A percentile compares a stretch with the other conserved stretches of the same genome.
phyloP scores from a whole-genome alignment of 2,888 invertebrate genomes.

The Eurytoma californica region DNA sequence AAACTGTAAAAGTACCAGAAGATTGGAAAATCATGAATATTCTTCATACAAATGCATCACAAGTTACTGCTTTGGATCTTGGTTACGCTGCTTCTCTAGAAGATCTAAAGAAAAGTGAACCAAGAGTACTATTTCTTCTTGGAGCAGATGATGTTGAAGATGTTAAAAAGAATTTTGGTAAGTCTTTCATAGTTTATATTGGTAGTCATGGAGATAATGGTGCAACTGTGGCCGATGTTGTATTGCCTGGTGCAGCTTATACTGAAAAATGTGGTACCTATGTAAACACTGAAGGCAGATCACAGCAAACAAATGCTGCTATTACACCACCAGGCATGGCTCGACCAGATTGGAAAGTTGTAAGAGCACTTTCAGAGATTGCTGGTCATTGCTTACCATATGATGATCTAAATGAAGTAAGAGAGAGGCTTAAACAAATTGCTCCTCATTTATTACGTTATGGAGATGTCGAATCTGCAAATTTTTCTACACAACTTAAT shows the following conservation, averaged over 20 bases:
- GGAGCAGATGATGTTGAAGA: slow-evolving; percentile 95
- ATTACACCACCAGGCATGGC: slow-evolving; percentile 95
- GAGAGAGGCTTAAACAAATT: slow-evolving; percentile 87
- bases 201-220: slow-evolving; percentile 98
- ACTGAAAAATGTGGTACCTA: slow-evolving; percentile 99
- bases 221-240: slow-evolving; percentile 92
- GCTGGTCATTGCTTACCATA: slow-evolving; percentile 86
- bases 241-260: slow-evolving; percentile 97
- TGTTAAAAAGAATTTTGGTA: slow-evolving; percentile 85
- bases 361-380: slow-evolving; percentile 92
- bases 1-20: slow-evolving; percentile 77
- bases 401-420: slow-evolving; percentile 89
- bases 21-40: slow-evolving; percentile 93
- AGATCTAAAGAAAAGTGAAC: slow-evolving; percentile 79
- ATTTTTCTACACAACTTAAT: slow-evolving; percentile 88
- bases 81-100: slow-evolving; percentile 90
- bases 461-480: slow-evolving; percentile 89
- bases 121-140: slow-evolving; percentile 90
- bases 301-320: slow-evolving; percentile 92
- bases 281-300: slow-evolving; percentile 97
- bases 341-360: slow-evolving; percentile 98
- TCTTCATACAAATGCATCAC: slow-evolving; percentile 93
- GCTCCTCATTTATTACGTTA: slow-evolving; percentile 93
- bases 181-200: slow-evolving; percentile 92
- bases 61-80: slow-evolving; percentile 96